Evolutionary conservation across 2,797 vertebrate species (phyloP).

Genomic region (Xiphophorus birchmanni): DNA sequence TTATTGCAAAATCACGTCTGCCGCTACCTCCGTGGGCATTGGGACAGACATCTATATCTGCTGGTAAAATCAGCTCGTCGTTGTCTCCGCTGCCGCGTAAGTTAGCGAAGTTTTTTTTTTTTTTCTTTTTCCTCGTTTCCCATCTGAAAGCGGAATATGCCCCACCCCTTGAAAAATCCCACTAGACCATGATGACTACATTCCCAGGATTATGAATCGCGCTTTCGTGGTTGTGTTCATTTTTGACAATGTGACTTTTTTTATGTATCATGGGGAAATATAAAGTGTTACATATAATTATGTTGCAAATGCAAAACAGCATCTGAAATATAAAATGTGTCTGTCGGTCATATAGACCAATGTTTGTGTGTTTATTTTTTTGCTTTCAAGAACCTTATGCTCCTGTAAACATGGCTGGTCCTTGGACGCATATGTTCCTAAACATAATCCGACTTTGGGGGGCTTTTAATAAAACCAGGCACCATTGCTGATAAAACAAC

Average conservation of each 20-base stretch:
- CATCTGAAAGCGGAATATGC: conserved; percentile 73
- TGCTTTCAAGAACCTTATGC: background rate
- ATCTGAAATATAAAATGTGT: background rate
- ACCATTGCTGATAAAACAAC: background rate
- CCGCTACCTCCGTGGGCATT: conserved; percentile 26
- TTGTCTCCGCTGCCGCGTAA: conserved; percentile 63
- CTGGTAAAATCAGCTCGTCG: conserved; percentile 40
- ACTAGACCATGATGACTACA: conserved; percentile 67
- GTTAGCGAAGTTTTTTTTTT: conserved; percentile 71
- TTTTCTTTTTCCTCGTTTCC: conserved; percentile 45
- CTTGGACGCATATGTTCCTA: background rate
- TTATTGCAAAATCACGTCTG: conserved; percentile 40
- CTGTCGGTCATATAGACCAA: background rate
- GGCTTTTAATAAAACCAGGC: background rate
- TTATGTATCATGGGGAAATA: background rate
- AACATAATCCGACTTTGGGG: background rate
- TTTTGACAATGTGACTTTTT: conserved; percentile 51
- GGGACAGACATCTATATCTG: conserved; percentile 24
- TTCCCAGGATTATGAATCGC: conserved; percentile 70
- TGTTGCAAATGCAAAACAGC: background rate
- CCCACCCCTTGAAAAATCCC: conserved; percentile 82
- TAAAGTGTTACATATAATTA: background rate
- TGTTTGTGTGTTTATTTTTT: background rate
- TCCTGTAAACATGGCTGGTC: background rate
- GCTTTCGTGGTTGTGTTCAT: conserved; percentile 30